Evolutionary conservation across 2,888 invertebrate genomes (phyloP).

Genomic region (Thelaira solivaga): DNA sequence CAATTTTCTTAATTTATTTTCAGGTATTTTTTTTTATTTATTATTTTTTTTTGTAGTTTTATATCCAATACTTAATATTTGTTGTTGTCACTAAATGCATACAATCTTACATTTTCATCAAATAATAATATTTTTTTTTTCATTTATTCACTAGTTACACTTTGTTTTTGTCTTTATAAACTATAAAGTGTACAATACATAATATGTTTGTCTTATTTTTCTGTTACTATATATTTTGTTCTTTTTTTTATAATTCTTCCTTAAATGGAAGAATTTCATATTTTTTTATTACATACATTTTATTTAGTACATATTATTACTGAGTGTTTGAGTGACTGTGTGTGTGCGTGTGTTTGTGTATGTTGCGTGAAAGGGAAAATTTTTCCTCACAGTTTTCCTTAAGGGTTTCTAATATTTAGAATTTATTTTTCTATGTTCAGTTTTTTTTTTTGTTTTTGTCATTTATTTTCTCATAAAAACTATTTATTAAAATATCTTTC

Average conservation of each 20-base stretch:
- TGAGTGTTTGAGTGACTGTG: constrained; percentile 48
- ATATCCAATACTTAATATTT: constrained; percentile 39
- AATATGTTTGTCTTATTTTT: background rate
- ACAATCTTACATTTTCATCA: constrained; percentile 56
- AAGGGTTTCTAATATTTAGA: constrained; percentile 13
- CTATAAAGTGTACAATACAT: constrained; percentile 56
- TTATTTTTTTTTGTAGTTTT: constrained; percentile 2
- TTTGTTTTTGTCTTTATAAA: constrained; percentile 24
- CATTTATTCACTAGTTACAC: constrained; percentile 44
- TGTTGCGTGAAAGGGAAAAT: too few relatives aligned
- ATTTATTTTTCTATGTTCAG: constrained; percentile 19
- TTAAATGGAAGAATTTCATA: constrained; percentile 52
- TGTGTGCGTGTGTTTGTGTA: too few relatives aligned
- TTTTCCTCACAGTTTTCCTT: constrained; percentile 36
- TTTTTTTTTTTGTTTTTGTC: background rate
- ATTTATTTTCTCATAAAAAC: constrained; percentile 47
- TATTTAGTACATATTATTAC: constrained; percentile 50
- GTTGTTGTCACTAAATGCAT: constrained; percentile 55
- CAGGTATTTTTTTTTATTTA: constrained; percentile 54
- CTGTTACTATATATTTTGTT: constrained; percentile 5
- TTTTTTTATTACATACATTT: constrained; percentile 41
- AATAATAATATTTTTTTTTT: constrained; percentile 18
- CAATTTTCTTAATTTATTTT: constrained; percentile 23
- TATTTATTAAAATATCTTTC: constrained; percentile 58
- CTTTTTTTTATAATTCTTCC: constrained; percentile 26